A percentile compares a stretch with the other conserved stretches of the same genome.
Conservation (phyloP, 2,888 invertebrate genomes). For the Apodemia mormo region DNA sequence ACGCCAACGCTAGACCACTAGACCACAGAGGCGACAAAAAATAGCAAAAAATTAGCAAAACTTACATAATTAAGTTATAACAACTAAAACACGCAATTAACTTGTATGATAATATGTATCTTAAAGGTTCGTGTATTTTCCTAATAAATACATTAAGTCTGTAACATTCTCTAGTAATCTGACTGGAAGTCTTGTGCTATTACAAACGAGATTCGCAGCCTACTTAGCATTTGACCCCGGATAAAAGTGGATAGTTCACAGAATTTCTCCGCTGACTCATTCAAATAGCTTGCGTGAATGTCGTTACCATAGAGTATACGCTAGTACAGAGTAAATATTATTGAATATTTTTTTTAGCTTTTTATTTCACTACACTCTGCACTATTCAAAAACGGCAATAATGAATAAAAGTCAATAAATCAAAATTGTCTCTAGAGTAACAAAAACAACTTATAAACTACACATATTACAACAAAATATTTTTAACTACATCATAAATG, state of each 20-base stretch:
- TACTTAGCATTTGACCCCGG: conserved; percentile 19
- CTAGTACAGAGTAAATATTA: background rate
- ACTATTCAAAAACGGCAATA: no score
- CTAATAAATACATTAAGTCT: conserved; percentile 2
- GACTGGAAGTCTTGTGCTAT: background rate
- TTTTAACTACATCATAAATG: no score
- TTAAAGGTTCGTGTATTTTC: background rate
- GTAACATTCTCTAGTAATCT: conserved; percentile 3
- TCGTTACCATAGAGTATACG: background rate
- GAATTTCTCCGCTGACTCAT: conserved; percentile 19
- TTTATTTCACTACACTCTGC: no score
- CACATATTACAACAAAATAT: no score
- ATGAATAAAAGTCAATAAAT: no score
- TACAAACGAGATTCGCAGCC: conserved; percentile 2
- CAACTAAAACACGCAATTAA: background rate
- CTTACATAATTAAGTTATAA: background rate
- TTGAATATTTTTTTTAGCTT: background rate
- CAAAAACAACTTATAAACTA: no score
- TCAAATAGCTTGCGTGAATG: conserved; percentile 6
- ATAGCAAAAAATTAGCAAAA: background rate
- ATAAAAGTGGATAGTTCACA: conserved; percentile 16
- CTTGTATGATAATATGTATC: background rate
- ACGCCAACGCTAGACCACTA: no score
- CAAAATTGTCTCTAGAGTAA: no score
- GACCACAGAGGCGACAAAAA: no score